A percentile compares a stretch with the other conserved stretches of the same genome.
Evolutionary conservation across 2,797 vertebrate genomes (phyloP).

Genomic region (Rhinophrynus dorsalis): DNA sequence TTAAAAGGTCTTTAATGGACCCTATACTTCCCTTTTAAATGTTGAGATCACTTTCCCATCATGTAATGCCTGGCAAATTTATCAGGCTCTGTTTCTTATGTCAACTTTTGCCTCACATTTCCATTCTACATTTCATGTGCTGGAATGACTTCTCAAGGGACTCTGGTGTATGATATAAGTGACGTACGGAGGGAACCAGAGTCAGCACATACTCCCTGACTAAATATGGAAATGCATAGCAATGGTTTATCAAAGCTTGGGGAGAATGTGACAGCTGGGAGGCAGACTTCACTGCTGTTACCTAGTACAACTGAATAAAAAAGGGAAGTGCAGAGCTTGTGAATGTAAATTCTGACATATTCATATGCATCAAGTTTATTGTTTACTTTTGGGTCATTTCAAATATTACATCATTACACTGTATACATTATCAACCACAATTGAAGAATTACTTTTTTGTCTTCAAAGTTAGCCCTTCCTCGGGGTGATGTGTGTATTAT

Average conservation of each 20-base stretch:
- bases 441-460: too few relatives aligned
- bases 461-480: too few relatives aligned
- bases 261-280: conserved; percentile 90
- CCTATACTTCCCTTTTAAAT: too few relatives aligned
- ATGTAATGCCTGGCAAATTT: background rate
- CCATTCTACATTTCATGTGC: conserved; percentile 57
- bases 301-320: conserved; percentile 1
- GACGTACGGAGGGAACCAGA: conserved; percentile 70
- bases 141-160: conserved; percentile 60
- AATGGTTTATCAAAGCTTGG: conserved; percentile 74
- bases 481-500: too few relatives aligned
- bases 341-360: background rate
- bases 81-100: conserved; percentile 48
- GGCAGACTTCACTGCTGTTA: conserved; percentile 20
- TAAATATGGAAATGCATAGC: conserved; percentile 91
- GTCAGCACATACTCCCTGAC: conserved; percentile 85
- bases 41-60: conserved; percentile 1
- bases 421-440: too few relatives aligned
- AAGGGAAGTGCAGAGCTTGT: background rate
- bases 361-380: too few relatives aligned
- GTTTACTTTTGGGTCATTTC: too few relatives aligned
- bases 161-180: conserved; percentile 73
- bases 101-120: conserved; percentile 58
- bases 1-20: too few relatives aligned
- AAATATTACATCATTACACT: too few relatives aligned